Base-by-base conservation (phyloP, 1,140 invertebrate genomes). In the Heterodera carotae region DNA sequence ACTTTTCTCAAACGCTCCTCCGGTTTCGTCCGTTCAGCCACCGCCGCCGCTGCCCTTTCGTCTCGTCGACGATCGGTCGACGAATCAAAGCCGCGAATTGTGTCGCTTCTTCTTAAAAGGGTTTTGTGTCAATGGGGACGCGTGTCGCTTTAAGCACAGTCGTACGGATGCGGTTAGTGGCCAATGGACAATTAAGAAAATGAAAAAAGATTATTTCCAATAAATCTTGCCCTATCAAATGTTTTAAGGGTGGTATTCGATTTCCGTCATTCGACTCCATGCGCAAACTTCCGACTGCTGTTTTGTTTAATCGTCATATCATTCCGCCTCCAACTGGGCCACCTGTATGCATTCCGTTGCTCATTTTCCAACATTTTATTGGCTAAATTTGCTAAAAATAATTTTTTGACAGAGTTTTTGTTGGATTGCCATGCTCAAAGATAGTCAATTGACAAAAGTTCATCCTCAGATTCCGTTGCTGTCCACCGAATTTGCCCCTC, bases 101-200 rank as follows among this genome's bases (percentile, higher is more conserved):
- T 74, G 72, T n/a, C 43, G 72, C 27, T 74, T 64, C 15, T 74
- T 62, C 59, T 7, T 74, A 4, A 36, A 60, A 22, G 69, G 68
- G 2, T 69, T 60, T 71, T 77, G 76, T 43, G 43, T 66, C 18
- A 77, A 77, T 64, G 76, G 76, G 12, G 76, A 69, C 31, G 12
- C 59, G 29, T 76, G 74, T 36, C 72, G 72, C 27, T 74, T 74
- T 34, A 27, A 33, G 15, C 72, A 74, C 33, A 39, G 48, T 31
- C 33, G 56, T 1, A 15, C 12, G 8, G 33, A 29, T 31, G 29
- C 10, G 10, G 62, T 34, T 12, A 29, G 29, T 29, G 62, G 10
- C 29, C 7, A 62, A 62, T 43, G n/a, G n/a, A n/a, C n/a, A n/a
- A n/a, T n/a, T n/a, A n/a, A n/a, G n/a, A n/a, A n/a, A n/a, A n/a